These are phyloP conservation scores for Lasaia peninsularis DNA, from an alignment of 1,140 invertebrate species.

Conservation along the genomic window DNA sequence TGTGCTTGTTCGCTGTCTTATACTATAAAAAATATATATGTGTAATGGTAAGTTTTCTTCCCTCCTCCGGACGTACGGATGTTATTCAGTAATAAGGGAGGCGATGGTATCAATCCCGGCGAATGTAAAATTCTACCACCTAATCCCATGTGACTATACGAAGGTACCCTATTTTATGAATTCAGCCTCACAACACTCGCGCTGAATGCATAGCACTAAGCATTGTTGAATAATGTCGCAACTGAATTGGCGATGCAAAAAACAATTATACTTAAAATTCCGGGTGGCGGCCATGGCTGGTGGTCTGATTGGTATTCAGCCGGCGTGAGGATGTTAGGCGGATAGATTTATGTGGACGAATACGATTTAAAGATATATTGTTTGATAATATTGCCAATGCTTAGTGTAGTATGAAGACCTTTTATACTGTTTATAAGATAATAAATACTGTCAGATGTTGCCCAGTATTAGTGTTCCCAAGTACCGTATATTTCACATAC, in stretches of 20 bases:
- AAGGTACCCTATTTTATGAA: neutral
- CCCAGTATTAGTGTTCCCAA: no score
- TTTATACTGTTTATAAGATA: no score
- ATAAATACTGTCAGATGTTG: no score
- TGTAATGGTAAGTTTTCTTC: no score
- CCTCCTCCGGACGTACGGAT: no score
- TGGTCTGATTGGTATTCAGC: constrained; percentile 53
- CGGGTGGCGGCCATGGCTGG: constrained; percentile 34
- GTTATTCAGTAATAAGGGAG: neutral
- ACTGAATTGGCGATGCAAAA: constrained; percentile 28
- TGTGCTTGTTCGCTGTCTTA: no score
- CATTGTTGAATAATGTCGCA: constrained; percentile 15
- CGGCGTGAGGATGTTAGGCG: constrained; percentile 31
- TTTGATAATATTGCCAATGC: constrained; percentile 33
- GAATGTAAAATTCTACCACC: neutral
- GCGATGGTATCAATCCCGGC: neutral
- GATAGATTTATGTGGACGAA: constrained; percentile 33
- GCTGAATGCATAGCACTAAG: constrained; percentile 7
- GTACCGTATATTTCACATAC: no score
- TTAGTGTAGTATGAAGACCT: neutral
- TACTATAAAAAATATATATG: no score
- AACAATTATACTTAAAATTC: constrained; percentile 41
- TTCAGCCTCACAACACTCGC: neutral
- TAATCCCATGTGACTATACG: neutral
- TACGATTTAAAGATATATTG: constrained; percentile 40